Conservation (phyloP, 2,113 vertebrate species). For the Uria lomvia region DNA sequence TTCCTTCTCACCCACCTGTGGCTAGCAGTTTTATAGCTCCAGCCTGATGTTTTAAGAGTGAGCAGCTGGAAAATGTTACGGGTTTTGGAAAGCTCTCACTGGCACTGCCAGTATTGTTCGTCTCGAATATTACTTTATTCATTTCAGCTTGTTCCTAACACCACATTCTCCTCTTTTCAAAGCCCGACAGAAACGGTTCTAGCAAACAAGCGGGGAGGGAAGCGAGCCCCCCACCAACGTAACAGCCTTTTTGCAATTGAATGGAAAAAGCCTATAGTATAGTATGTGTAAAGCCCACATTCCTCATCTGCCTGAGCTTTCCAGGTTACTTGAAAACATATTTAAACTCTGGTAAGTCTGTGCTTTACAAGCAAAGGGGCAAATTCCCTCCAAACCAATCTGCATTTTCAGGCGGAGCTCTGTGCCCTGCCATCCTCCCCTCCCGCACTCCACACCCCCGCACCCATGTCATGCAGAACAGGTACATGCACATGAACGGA, state of each 20-base stretch:
- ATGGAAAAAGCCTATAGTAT: background rate
- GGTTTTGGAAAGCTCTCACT: conserved; percentile 17
- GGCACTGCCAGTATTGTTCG: conserved; percentile 48
- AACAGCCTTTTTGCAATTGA: background rate
- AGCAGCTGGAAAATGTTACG: conserved; percentile 53
- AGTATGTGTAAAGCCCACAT: background rate
- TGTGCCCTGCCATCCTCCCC: background rate
- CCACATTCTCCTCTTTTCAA: background rate
- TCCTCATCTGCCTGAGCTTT: background rate
- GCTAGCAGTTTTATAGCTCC: conserved; percentile 13
- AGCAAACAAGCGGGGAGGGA: background rate
- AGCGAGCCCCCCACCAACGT: accelerated
- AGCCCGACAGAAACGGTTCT: background rate
- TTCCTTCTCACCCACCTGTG: conserved; percentile 27
- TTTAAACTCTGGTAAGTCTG: background rate
- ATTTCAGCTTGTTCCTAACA: background rate
- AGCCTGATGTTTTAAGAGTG: conserved; percentile 11
- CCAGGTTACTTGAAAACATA: background rate
- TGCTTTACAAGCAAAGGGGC: background rate
- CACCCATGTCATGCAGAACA: background rate
- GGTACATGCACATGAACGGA: background rate
- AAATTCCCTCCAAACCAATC: background rate
- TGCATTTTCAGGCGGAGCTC: accelerated
- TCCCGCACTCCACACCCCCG: background rate
- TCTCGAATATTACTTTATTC: background rate